Evolutionary conservation across 1,140 invertebrate species (phyloP), one percentile per base, ranked within the genome.

Genomic region (Drosophila fuyamai): DNA sequence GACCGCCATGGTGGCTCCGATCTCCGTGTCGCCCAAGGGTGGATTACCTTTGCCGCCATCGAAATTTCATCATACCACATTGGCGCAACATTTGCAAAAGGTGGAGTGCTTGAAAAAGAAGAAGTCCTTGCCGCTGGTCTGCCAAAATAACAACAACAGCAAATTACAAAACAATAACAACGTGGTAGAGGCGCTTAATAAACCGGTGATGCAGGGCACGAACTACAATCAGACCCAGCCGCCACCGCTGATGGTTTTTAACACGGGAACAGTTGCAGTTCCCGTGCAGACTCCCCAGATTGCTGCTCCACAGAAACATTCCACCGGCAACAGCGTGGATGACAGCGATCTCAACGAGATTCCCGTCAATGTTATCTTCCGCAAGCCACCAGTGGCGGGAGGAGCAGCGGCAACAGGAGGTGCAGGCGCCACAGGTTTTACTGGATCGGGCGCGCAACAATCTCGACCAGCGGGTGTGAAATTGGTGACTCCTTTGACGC

Each of bases 331-430:
- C 53, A 51, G 16, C 36, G 48, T 55, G 40, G 76, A 83, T 62
- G 81, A 84, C 59, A 85, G 50, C 47, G 91, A 92, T 77, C 82
- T 91, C 66, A 91, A 92, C 35, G 91, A 92, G 73, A 92, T 92
- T 55, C 91, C 91, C 53, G 91, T 92, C 59, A 92, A 92, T 75
- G 91, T 92, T 53, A 92, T 92, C 47, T 92, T 90, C 58, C 81
- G 91, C 18, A 90, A 81, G 70, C 86, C 86, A 1, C 60, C 78
- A 10, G 65, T 61, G 13, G 47, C 70, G 32, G 35, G 36, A 13
- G 62, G 18, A 13, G 70, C 58, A 2, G 53, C 8, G 16, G 35
- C 44, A 18, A n/a, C 23, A 38, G 65, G 29, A 44, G 60, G 16
- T 8, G 12, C 59, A 29, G 59, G 29, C 36, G 53, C 18, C 10